Evolutionary conservation across 2,888 invertebrate genomes (phyloP), one percentile per base, ranked within the genome.

Genomic region (Dromius quadrimaculatus): DNA sequence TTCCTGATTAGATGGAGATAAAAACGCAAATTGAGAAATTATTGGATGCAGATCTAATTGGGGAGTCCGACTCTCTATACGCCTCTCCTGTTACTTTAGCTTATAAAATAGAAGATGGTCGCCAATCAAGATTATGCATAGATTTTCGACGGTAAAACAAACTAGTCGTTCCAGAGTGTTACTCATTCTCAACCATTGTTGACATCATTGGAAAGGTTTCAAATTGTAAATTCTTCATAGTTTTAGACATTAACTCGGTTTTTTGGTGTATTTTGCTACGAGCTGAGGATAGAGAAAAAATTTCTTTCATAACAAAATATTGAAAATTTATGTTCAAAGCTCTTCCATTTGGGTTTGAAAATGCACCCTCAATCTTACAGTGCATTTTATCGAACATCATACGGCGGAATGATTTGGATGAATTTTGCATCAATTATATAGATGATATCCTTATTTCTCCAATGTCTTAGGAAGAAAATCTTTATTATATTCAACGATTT

Each of bases 311-410:
- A 74, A 22, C 47, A n/a, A 47, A 47, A 47, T 11, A n/a, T 15
- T 22, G 47, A 1, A 47, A 71, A 41, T 74, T 72, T 66, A 62
- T 36, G 17, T 72, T 71, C n/a, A 47, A 47, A 20, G 23, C 23
- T 34, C 38, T 74, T 38, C 74, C 75, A 6, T 74, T 74, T 63
- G 73, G 74, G 1, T 41, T 75, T 41, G 73, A 75, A 62, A 72
- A 62, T 2, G 50, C 75, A 1, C 74, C 74, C 47, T 74, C 75
- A 8, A 76, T 75, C 19, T 76, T 76, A 45, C 75, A 75, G 71
- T 36, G 75, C 45, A 72, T 74, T 23, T 38, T 76, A 34, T 54
- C 70, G 6, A 73, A 54, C 17, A 75, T 74, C 5, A 36, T 76
- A 22, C 71, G 75, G 66, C 71, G 74, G 70, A 28, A 75, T 34